Conservation (phyloP, 2,797 vertebrate genomes). For the Chiloscyllium punctatum region DNA sequence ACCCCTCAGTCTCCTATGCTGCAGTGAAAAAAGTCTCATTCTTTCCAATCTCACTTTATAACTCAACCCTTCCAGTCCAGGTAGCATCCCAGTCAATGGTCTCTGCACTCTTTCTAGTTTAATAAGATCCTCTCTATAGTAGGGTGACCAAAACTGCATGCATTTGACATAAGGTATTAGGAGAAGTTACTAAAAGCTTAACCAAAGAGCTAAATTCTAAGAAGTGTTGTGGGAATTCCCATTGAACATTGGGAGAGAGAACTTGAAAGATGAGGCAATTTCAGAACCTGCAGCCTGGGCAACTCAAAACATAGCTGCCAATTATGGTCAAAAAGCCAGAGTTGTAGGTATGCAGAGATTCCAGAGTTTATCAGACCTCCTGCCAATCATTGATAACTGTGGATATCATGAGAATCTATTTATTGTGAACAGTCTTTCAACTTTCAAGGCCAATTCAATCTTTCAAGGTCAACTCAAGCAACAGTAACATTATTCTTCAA, state of each 20-base stretch:
- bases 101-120: no score
- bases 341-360: not conserved
- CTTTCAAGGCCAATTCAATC: not conserved
- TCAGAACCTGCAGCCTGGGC: not conserved
- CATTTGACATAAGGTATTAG: not conserved
- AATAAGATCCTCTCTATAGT: no score
- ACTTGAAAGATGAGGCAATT: not conserved
- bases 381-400: not conserved
- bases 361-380: not conserved
- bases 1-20: no score
- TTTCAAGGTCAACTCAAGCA: not conserved
- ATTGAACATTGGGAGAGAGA: not conserved
- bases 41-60: no score
- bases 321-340: not conserved
- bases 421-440: not conserved
- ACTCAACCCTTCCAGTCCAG: no score
- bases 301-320: not conserved
- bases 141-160: no score
- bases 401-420: not conserved
- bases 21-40: no score
- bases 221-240: not conserved
- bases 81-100: no score
- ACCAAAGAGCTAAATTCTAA: not conserved
- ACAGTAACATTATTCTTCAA: not conserved
- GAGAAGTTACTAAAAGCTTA: not conserved